Evolutionary conservation across 2,797 vertebrate genomes (phyloP).

Genomic region (Melanotaenia boesemani): DNA sequence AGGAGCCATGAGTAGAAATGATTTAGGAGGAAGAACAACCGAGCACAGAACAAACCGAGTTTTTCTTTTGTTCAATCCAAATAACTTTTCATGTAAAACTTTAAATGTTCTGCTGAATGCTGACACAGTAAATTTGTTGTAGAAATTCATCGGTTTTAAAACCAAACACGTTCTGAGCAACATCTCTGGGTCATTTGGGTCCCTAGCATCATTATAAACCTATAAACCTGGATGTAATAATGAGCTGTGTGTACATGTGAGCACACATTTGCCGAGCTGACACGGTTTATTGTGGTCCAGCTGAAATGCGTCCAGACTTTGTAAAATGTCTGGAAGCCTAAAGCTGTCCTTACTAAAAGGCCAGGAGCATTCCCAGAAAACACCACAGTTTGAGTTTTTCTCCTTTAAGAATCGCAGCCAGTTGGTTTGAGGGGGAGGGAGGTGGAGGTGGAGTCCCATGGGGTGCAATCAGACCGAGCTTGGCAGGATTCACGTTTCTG

Average conservation of each 20-base stretch:
- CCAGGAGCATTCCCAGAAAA: slow-evolving; percentile 61
- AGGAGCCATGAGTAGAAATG: too few relatives aligned
- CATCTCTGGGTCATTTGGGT: too few relatives aligned
- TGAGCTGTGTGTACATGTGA: slow-evolving; percentile 26
- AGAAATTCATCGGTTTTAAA: too few relatives aligned
- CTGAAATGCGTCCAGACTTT: slow-evolving; percentile 60
- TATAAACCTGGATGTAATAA: slow-evolving; percentile 49
- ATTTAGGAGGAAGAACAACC: too few relatives aligned
- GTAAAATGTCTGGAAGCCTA: slow-evolving; percentile 43
- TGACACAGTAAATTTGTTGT: too few relatives aligned
- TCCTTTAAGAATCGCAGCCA: slow-evolving; percentile 49
- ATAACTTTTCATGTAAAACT: too few relatives aligned
- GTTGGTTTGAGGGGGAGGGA: slow-evolving; percentile 1
- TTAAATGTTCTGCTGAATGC: too few relatives aligned
- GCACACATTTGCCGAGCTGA: slow-evolving; percentile 9
- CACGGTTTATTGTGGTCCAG: slow-evolving; percentile 37
- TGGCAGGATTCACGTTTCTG: slow-evolving; percentile 67
- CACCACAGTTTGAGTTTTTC: slow-evolving; percentile 55
- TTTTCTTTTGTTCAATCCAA: too few relatives aligned
- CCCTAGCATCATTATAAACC: slow-evolving; percentile 44
- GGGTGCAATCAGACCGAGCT: slow-evolving; percentile 67
- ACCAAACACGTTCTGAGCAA: too few relatives aligned
- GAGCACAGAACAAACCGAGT: too few relatives aligned
- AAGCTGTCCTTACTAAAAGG: slow-evolving; percentile 52
- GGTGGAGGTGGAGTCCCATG: slow-evolving; percentile 38